phyloP scores from a whole-genome alignment of 1,140 invertebrate species.

The Zaprionus inermis region DNA sequence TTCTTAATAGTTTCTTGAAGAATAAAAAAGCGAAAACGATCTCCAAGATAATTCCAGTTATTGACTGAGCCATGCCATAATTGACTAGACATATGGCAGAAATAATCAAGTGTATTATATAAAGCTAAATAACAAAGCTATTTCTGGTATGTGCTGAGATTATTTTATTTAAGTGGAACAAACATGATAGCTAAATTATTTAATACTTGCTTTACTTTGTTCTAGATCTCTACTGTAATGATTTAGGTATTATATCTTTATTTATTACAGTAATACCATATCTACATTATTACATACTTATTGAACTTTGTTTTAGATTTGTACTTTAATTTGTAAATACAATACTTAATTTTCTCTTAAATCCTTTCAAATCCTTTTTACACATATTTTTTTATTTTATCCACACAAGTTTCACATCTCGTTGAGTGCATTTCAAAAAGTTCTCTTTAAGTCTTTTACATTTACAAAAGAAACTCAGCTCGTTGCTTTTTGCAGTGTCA shows the following conservation, averaged over 20 bases:
- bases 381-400: neutral
- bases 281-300: too few species aligned
- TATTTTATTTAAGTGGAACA: neutral
- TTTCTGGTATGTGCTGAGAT: conserved; percentile 5
- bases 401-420: neutral
- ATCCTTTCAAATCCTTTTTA: too few species aligned
- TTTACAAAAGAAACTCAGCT: neutral
- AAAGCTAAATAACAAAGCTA: neutral
- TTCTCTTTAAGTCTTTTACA: neutral
- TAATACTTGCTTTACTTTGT: neutral
- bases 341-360: too few species aligned
- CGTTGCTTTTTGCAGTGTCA: neutral
- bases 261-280: too few species aligned
- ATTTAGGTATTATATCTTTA: too few species aligned
- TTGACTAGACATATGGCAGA: neutral
- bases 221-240: neutral
- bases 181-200: neutral
- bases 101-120: neutral
- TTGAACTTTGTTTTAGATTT: too few species aligned
- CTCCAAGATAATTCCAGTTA: neutral
- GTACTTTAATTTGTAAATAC: too few species aligned
- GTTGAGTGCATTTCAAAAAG: neutral
- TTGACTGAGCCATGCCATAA: conserved; percentile 1
- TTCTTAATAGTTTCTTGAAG: neutral
- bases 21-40: neutral